These are phyloP conservation scores for Microdon myrmicae DNA, from an alignment of 2,888 invertebrate genomes.

Conservation along the genomic window DNA sequence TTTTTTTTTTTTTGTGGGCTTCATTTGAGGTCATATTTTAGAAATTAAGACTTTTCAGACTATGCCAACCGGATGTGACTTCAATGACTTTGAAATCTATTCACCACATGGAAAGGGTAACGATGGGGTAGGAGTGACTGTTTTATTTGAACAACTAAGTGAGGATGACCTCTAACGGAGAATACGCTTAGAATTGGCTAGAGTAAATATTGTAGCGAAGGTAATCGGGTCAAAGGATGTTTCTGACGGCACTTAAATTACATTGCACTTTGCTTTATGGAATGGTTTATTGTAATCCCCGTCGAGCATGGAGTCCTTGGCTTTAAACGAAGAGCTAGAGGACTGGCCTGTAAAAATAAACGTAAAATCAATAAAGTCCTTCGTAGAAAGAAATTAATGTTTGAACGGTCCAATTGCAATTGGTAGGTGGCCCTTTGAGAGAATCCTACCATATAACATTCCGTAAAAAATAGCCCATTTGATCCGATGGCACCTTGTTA, in stretches of 20 bases:
- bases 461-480: too few species aligned
- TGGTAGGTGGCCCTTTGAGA: too few species aligned
- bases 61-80: conserved; percentile 27
- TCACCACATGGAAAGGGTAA: conserved; percentile 8
- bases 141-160: conserved; percentile 25
- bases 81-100: conserved; percentile 27
- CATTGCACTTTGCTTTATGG: conserved; percentile 1
- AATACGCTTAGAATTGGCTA: conserved; percentile 9
- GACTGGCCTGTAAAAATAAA: too few species aligned
- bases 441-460: too few species aligned
- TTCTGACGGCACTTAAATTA: conserved; percentile 8
- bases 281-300: background rate
- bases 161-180: conserved; percentile 32
- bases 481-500: too few species aligned
- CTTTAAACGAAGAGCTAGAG: conserved; percentile 10
- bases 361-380: too few species aligned
- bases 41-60: conserved; percentile 24
- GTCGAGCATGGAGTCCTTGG: conserved; percentile 14
- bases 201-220: conserved; percentile 21
- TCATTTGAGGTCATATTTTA: conserved; percentile 2
- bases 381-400: too few species aligned
- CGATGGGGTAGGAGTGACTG: conserved; percentile 2
- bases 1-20: background rate
- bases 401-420: too few species aligned
- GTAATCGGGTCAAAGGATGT: conserved; percentile 5